These are phyloP conservation scores for Heliconius melpomene DNA, from an alignment of 1,140 invertebrate species.

Conservation along the genomic window DNA sequence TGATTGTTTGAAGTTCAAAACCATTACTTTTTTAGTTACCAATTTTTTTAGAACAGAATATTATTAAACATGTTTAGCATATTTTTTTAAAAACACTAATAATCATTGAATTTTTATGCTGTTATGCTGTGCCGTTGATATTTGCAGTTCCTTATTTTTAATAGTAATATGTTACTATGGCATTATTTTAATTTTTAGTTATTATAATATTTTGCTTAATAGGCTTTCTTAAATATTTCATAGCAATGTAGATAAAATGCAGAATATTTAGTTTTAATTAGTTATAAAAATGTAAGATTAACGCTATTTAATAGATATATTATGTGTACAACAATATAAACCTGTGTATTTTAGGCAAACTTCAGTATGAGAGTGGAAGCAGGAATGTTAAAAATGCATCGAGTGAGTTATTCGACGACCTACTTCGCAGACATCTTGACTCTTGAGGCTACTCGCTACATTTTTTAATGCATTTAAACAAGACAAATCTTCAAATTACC, in stretches of 20 bases:
- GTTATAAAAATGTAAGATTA: not conserved
- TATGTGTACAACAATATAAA: not conserved
- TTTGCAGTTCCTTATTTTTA: not conserved
- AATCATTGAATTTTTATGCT: too few species aligned
- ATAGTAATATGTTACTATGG: not conserved
- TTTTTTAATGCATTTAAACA: constrained; percentile 28
- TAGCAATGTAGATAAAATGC: not conserved
- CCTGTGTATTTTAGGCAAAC: not conserved
- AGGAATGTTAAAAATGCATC: constrained; percentile 26
- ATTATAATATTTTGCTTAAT: not conserved
- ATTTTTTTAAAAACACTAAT: too few species aligned
- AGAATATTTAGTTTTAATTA: not conserved
- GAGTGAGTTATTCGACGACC: constrained; percentile 16
- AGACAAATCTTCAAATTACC: constrained; percentile 11
- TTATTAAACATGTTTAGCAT: too few species aligned
- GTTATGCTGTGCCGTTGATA: not conserved
- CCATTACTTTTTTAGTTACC: too few species aligned
- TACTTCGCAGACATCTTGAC: constrained; percentile 7
- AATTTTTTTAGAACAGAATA: too few species aligned
- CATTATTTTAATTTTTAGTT: not conserved
- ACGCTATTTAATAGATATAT: not conserved
- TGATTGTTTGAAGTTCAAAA: too few species aligned
- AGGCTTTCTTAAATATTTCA: constrained; percentile 1
- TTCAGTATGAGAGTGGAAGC: not conserved
- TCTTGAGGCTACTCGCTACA: constrained; percentile 20